Percentiles rank a stretch among this genome's conserved stretches.
Conservation (phyloP, 2,797 vertebrate species). For the Caiman crocodilus region DNA sequence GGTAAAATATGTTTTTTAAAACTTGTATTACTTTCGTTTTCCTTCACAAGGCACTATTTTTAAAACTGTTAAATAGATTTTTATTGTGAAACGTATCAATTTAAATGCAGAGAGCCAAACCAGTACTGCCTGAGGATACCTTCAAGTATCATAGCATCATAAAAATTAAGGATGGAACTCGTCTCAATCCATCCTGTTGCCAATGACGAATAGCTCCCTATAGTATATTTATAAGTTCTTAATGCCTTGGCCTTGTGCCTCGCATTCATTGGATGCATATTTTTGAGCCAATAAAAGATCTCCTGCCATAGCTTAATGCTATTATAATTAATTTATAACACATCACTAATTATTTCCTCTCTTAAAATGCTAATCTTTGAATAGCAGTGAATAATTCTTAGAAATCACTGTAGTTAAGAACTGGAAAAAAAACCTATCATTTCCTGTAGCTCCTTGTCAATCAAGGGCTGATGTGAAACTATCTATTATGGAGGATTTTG, state of each 20-base stretch:
- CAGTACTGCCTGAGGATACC: slow-evolving; percentile 40
- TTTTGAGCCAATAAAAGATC: slow-evolving; percentile 64
- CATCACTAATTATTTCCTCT: slow-evolving; percentile 67
- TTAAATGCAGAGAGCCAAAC: neutral
- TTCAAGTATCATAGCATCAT: slow-evolving; percentile 39
- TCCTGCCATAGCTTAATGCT: slow-evolving; percentile 51
- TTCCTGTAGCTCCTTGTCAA: slow-evolving; percentile 1
- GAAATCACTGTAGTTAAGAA: slow-evolving; percentile 14
- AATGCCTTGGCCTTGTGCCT: slow-evolving; percentile 57
- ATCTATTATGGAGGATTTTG: neutral
- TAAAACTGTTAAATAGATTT: neutral
- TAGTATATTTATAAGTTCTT: slow-evolving; percentile 62
- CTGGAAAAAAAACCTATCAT: neutral
- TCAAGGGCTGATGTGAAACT: neutral
- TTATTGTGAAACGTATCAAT: neutral
- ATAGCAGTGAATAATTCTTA: slow-evolving; percentile 55
- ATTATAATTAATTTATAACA: slow-evolving; percentile 65
- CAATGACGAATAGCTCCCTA: slow-evolving; percentile 38
- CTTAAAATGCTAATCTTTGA: slow-evolving; percentile 55
- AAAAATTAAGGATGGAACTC: slow-evolving; percentile 47
- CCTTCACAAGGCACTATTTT: neutral
- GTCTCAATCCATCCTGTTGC: slow-evolving; percentile 52
- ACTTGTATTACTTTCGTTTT: neutral
- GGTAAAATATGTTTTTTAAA: neutral
- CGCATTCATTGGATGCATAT: slow-evolving; percentile 35